phyloP scores from a whole-genome alignment of 2,797 vertebrate genomes.

The Toxotes lorentzi region DNA sequence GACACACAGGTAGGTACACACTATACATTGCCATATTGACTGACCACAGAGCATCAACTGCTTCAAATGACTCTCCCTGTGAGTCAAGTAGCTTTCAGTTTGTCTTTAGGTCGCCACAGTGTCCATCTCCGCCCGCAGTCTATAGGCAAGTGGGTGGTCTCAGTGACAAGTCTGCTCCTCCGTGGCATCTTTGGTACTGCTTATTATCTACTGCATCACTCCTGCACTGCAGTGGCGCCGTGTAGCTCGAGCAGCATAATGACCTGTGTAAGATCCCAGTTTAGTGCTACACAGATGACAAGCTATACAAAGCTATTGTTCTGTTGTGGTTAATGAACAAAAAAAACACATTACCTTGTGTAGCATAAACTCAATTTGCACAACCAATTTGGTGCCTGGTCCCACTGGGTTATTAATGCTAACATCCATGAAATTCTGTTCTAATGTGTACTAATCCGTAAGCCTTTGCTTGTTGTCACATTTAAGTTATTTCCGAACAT shows the following conservation, averaged over 20 bases:
- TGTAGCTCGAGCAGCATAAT: slow-evolving; percentile 28
- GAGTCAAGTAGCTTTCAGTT: slow-evolving; percentile 16
- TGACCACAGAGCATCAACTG: not conserved
- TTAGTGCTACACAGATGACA: slow-evolving; percentile 29
- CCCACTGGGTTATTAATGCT: slow-evolving; percentile 13
- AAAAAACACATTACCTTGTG: not conserved
- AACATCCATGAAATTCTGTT: not conserved
- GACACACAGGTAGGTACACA: not conserved
- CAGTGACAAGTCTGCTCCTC: slow-evolving; percentile 19
- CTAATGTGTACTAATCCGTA: not conserved
- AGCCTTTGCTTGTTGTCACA: slow-evolving; percentile 17
- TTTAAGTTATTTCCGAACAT: slow-evolving; percentile 12
- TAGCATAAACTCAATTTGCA: slow-evolving; percentile 6
- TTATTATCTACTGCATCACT: slow-evolving; percentile 43
- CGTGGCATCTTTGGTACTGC: slow-evolving; percentile 30
- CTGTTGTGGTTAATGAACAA: slow-evolving; percentile 20
- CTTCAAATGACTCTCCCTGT: slow-evolving; percentile 3
- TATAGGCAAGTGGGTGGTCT: slow-evolving; percentile 29
- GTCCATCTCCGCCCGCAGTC: slow-evolving; percentile 10
- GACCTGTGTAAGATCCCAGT: slow-evolving; percentile 19
- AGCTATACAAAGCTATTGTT: not conserved
- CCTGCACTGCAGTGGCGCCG: slow-evolving; percentile 21
- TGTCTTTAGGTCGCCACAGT: not conserved
- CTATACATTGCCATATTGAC: not conserved
- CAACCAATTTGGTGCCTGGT: slow-evolving; percentile 4